These are phyloP conservation scores for Meta bourneti DNA, from an alignment of 2,888 invertebrate genomes.

Conservation along the genomic window DNA sequence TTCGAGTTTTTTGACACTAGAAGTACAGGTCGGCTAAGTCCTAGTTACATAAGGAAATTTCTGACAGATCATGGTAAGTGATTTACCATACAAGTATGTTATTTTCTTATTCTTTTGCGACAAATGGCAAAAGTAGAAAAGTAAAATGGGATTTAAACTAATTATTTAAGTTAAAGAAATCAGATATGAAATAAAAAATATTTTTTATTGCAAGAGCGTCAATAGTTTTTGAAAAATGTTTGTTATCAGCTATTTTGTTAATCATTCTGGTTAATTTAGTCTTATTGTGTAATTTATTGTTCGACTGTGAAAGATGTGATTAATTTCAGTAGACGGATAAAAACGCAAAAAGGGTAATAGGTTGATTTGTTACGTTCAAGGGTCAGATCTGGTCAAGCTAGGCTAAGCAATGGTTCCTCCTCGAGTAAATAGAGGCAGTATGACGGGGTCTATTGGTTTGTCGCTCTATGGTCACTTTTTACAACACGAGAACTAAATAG, in stretches of 20 bases:
- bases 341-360: no score
- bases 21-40: conserved; percentile 30
- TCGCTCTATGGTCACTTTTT: no score
- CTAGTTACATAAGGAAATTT: conserved; percentile 25
- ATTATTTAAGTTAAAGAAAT: neutral
- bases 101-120: neutral
- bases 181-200: neutral
- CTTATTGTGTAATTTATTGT: no score
- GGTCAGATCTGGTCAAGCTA: no score
- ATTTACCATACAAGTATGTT: neutral
- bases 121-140: neutral
- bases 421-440: no score
- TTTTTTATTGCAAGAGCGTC: neutral
- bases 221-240: neutral
- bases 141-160: neutral
- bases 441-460: no score
- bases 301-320: no score
- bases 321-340: no score
- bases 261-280: no score
- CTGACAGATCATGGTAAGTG: conserved; percentile 50
- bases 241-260: neutral
- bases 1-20: conserved; percentile 45
- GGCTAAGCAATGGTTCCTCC: no score
- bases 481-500: no score
- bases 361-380: no score